Percentiles rank a stretch among this genome's conserved stretches.
Evolutionary conservation across 2,888 invertebrate species (phyloP).

Genomic region (Chironomus riparius): DNA sequence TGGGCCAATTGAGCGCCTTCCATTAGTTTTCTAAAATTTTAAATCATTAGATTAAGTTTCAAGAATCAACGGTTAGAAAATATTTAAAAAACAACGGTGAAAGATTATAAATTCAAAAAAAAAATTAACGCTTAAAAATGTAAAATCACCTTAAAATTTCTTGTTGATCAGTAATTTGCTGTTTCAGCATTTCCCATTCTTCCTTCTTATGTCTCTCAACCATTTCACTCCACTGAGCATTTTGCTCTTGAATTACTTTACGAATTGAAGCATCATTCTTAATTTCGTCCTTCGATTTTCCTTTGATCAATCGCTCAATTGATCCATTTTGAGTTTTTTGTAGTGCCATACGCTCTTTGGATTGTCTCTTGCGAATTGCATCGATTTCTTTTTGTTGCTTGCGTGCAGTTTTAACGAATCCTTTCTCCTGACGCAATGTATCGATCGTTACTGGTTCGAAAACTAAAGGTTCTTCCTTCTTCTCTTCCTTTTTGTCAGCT

Average conservation of each 20-base stretch:
- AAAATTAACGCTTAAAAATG: too few relatives aligned
- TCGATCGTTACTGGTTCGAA: conserved; percentile 89
- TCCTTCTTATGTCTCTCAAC: conserved; percentile 73
- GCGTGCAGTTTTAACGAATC: conserved; percentile 82
- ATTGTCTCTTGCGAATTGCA: conserved; percentile 80
- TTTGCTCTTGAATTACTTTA: conserved; percentile 83
- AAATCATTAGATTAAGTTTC: conserved; percentile 42
- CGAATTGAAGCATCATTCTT: conserved; percentile 68
- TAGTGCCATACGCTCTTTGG: conserved; percentile 81
- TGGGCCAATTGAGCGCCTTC: conserved; percentile 71
- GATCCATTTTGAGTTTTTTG: conserved; percentile 87
- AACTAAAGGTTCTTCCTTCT: conserved; percentile 53
- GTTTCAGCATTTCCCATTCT: conserved; percentile 71
- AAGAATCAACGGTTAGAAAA: background rate
- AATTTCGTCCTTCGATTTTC: conserved; percentile 79
- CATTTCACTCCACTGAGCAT: conserved; percentile 88
- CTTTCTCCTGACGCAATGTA: conserved; percentile 77
- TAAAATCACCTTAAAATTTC: conserved; percentile 48
- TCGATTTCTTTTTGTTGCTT: conserved; percentile 96
- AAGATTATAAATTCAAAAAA: too few relatives aligned
- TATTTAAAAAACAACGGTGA: background rate
- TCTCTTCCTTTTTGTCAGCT: conserved; percentile 65
- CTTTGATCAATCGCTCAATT: conserved; percentile 88
- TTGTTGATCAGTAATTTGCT: conserved; percentile 77
- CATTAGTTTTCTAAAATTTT: conserved; percentile 54